Conservation (phyloP, 2,888 invertebrate genomes). For the Pollenia amentaria region DNA sequence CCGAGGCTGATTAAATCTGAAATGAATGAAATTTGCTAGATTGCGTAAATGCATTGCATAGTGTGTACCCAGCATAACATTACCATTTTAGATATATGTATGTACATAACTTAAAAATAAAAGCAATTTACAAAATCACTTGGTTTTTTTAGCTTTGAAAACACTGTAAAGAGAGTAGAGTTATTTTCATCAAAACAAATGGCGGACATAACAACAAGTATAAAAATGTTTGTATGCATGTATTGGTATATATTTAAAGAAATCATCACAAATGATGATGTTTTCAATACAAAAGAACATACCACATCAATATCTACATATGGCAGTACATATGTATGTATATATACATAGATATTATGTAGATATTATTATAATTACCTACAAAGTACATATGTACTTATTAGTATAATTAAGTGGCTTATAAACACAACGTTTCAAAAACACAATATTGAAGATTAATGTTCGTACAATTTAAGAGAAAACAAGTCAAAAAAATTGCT, state of each 20-base stretch:
- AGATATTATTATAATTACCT: constrained; percentile 10
- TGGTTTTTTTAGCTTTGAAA: constrained; percentile 36
- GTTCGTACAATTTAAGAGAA: constrained; percentile 55
- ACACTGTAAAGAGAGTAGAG: constrained; percentile 69
- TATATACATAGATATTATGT: background rate
- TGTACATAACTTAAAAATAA: too few relatives aligned
- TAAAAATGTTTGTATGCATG: constrained; percentile 29
- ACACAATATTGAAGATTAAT: constrained; percentile 14
- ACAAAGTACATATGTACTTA: constrained; percentile 19
- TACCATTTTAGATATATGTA: too few relatives aligned
- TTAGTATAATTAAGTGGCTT: constrained; percentile 37
- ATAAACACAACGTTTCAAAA: constrained; percentile 36
- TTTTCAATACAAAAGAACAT: constrained; percentile 29
- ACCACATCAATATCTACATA: background rate
- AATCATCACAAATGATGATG: constrained; percentile 63
- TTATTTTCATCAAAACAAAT: constrained; percentile 74
- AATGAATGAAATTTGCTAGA: too few relatives aligned
- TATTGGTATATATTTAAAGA: constrained; percentile 53
- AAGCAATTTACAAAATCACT: background rate
- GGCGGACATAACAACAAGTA: constrained; percentile 72
- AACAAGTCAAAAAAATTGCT: constrained; percentile 3
- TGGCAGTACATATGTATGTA: background rate
- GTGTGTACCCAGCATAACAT: too few relatives aligned
- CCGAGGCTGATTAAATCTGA: too few relatives aligned
- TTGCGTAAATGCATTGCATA: too few relatives aligned